These are phyloP conservation scores for Calonectris borealis DNA, from an alignment of 2,113 vertebrate species.

Conservation along the genomic window DNA sequence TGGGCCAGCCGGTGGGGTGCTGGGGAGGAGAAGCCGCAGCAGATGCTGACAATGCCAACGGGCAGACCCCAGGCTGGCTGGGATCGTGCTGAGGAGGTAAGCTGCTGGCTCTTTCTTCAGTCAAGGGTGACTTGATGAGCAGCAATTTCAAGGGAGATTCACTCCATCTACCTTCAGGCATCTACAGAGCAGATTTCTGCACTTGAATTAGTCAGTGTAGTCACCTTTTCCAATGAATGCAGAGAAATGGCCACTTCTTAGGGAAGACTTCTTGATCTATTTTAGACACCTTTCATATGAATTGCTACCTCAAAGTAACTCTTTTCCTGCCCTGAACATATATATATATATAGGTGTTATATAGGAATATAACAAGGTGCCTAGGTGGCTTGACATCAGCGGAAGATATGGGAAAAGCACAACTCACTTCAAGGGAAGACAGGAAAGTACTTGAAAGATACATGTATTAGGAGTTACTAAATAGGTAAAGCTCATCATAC, in stretches of 20 bases:
- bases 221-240: background rate
- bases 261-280: background rate
- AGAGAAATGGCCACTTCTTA: background rate
- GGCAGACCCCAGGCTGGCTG: background rate
- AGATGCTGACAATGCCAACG: fast-evolving
- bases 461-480: background rate
- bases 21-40: background rate
- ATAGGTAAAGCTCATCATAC: background rate
- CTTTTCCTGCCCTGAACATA: background rate
- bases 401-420: background rate
- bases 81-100: background rate
- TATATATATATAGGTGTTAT: too few species aligned
- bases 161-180: background rate
- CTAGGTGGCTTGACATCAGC: background rate
- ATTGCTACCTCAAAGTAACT: background rate
- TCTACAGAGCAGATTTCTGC: background rate
- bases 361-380: background rate
- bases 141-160: background rate
- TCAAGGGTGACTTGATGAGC: background rate
- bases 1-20: fast-evolving
- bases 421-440: background rate
- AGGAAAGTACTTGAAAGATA: background rate
- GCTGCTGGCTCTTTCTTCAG: background rate
- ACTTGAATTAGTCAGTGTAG: background rate
- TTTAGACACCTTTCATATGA: background rate